A percentile compares a stretch with the other conserved stretches of the same genome.
These are phyloP conservation scores for Gallinago solitaria DNA, from an alignment of 2,797 vertebrate species.

Conservation along the genomic window DNA sequence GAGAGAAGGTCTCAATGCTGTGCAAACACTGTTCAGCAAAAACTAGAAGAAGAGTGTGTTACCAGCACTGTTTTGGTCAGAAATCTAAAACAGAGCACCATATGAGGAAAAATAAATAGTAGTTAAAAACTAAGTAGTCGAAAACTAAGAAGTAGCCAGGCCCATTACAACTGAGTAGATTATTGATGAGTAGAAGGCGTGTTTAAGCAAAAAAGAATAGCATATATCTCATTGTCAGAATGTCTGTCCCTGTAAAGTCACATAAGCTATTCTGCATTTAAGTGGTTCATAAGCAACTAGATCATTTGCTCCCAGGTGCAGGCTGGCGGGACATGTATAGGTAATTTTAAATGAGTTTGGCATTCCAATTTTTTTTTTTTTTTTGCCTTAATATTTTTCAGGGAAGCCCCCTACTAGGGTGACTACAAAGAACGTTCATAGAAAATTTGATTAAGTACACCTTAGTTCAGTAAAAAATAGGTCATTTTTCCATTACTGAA, in stretches of 20 bases:
- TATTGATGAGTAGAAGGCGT: neutral
- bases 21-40: neutral
- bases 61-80: neutral
- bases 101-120: neutral
- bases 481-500: neutral
- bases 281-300: neutral
- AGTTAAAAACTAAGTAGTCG: neutral
- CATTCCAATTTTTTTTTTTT: neutral
- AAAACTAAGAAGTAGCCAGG: neutral
- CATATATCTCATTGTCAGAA: neutral
- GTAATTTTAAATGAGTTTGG: neutral
- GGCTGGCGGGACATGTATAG: neutral
- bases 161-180: neutral
- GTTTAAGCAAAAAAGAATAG: neutral
- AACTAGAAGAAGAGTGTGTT: neutral
- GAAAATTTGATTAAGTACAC: neutral
- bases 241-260: neutral
- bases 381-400: neutral
- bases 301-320: neutral
- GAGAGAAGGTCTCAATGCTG: neutral
- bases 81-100: neutral
- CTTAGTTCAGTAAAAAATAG: neutral
- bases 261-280: neutral
- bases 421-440: neutral
- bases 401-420: neutral